Percentiles rank a stretch among this genome's conserved stretches.
Conservation (phyloP, 2,888 invertebrate species). For the Mylabris sibirica region DNA sequence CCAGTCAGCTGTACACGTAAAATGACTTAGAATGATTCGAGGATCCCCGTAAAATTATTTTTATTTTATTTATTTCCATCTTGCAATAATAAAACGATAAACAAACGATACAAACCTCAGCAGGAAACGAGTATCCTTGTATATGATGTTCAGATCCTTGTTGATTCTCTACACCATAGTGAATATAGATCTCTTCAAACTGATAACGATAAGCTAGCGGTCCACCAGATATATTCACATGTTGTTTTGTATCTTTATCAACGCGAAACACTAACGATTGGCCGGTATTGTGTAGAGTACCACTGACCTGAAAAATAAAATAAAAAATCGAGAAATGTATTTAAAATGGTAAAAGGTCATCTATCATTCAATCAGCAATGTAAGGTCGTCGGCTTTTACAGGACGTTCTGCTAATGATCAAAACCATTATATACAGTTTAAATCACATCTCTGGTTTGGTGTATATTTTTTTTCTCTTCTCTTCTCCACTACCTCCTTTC, state of each 20-base stretch:
- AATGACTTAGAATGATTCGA: no score
- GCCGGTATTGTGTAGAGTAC: conserved; percentile 90
- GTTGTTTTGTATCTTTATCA: conserved; percentile 88
- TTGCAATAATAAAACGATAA: neutral
- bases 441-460: conserved; percentile 44
- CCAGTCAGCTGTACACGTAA: no score
- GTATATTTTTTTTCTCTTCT: neutral
- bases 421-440: conserved; percentile 52
- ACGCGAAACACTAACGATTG: conserved; percentile 92
- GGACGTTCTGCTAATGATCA: conserved; percentile 51
- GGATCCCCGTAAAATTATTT: no score
- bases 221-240: conserved; percentile 95
- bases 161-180: conserved; percentile 89
- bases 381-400: conserved; percentile 19
- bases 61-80: neutral
- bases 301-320: conserved; percentile 75
- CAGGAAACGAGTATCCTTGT: conserved; percentile 94
- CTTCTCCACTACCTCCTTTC: neutral
- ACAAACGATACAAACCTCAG: conserved; percentile 77
- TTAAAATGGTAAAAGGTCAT: conserved; percentile 43
- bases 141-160: conserved; percentile 96
- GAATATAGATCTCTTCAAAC: conserved; percentile 95
- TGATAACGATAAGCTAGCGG: conserved; percentile 95
- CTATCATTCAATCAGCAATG: conserved; percentile 53
- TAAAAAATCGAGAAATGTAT: conserved; percentile 13